phyloP scores from a whole-genome alignment of 2,797 vertebrate species.

The Muraenolepis orangiensis region DNA sequence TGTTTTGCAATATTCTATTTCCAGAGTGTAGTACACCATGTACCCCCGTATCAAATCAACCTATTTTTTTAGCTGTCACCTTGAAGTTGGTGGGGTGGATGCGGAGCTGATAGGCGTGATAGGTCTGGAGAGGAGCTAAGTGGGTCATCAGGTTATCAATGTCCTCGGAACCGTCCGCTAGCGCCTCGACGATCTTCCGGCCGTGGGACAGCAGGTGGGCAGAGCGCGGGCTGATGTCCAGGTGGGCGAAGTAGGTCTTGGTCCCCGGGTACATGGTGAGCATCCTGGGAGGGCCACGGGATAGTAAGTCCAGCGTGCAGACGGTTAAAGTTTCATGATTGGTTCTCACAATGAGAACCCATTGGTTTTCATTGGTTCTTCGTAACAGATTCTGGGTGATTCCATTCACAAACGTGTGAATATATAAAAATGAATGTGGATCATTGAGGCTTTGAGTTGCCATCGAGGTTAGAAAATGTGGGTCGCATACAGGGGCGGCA shows the following conservation, averaged over 20 bases:
- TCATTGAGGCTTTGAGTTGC: not conserved
- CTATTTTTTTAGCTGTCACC: conserved; percentile 45
- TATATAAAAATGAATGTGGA: not conserved
- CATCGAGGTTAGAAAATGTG: not conserved
- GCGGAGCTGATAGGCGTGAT: conserved; percentile 74
- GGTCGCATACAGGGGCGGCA: no score
- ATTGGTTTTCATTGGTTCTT: no score
- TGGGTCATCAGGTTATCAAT: conserved; percentile 67
- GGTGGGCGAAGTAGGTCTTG: conserved; percentile 77
- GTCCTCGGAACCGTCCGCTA: conserved; percentile 70
- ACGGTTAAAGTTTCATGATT: not conserved
- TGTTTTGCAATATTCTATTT: not conserved
- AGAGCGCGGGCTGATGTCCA: conserved; percentile 71
- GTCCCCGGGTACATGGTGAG: conserved; percentile 68
- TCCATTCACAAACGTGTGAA: no score
- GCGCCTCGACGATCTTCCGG: conserved; percentile 72
- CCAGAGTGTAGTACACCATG: no score
- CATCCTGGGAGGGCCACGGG: conserved; percentile 60
- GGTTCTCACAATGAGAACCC: no score
- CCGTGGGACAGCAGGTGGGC: conserved; percentile 66
- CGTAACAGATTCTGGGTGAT: not conserved
- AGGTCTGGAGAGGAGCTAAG: conserved; percentile 68
- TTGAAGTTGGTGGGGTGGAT: conserved; percentile 78
- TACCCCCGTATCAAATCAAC: not conserved
- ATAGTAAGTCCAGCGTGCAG: not conserved